A percentile compares a stretch with the other conserved stretches of the same genome.
Conservation (phyloP, 2,888 invertebrate species). For the Apamea monoglypha region DNA sequence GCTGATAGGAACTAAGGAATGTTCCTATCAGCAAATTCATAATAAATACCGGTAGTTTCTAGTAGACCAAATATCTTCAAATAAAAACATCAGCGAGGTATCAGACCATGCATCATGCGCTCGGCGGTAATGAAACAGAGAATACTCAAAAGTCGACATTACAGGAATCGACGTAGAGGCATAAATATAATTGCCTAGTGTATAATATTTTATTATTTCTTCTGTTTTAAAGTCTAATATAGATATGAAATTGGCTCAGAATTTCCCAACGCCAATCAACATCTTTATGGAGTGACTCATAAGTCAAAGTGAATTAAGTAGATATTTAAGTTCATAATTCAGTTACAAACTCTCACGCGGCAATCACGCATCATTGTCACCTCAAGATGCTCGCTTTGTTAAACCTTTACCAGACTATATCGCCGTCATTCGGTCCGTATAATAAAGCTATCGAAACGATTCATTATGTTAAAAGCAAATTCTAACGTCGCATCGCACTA, state of each 20-base stretch:
- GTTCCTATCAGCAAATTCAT: too few species aligned
- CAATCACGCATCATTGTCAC: slow-evolving; percentile 89
- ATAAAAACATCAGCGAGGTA: background rate
- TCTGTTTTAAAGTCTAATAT: background rate
- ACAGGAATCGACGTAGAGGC: background rate
- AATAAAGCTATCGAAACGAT: slow-evolving; percentile 88
- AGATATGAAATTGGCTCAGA: slow-evolving; percentile 54
- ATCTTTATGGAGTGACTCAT: slow-evolving; percentile 84
- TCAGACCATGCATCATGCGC: background rate
- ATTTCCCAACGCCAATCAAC: slow-evolving; percentile 81
- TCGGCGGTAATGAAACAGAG: background rate
- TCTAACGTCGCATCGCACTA: slow-evolving; percentile 85
- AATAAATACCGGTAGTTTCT: background rate
- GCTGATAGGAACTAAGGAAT: background rate
- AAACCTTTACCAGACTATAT: slow-evolving; percentile 81
- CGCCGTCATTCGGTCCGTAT: slow-evolving; percentile 82
- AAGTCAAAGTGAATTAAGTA: slow-evolving; percentile 78
- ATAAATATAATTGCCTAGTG: background rate
- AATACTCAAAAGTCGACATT: background rate
- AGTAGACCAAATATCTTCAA: background rate
- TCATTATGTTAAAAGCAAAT: slow-evolving; percentile 86
- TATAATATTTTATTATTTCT: background rate
- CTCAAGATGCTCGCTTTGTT: slow-evolving; percentile 82
- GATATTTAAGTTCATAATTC: slow-evolving; percentile 81
- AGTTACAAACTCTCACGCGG: slow-evolving; percentile 85